phyloP scores from a whole-genome alignment of 2,797 vertebrate genomes.

The Labeo calbasu region DNA sequence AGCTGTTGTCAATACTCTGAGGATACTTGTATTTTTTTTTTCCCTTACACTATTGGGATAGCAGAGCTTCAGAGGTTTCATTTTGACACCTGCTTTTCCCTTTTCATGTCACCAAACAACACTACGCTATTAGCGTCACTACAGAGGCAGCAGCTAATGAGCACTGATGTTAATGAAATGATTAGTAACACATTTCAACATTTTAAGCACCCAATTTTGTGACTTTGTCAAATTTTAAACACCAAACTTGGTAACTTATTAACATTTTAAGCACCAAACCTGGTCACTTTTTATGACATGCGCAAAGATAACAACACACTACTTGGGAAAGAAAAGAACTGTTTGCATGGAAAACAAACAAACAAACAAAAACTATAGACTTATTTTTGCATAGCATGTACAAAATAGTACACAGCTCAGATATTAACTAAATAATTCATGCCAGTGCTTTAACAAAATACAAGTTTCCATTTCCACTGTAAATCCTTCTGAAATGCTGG shows the following conservation, averaged over 20 bases:
- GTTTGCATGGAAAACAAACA: background rate
- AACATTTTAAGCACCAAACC: background rate
- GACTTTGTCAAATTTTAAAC: background rate
- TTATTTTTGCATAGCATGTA: background rate
- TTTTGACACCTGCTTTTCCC: background rate
- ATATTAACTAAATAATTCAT: background rate
- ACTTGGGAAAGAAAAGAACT: background rate
- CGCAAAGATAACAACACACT: background rate
- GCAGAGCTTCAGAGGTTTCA: background rate
- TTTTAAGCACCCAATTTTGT: background rate
- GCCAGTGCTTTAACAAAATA: background rate
- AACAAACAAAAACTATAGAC: background rate
- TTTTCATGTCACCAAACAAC: background rate
- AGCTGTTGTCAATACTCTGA: background rate
- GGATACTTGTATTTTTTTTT: background rate
- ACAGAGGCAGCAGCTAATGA: background rate
- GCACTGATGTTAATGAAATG: background rate
- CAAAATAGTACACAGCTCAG: background rate
- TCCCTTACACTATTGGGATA: background rate
- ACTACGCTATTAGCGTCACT: background rate
- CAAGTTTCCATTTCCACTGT: background rate
- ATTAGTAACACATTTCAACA: background rate
- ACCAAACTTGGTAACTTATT: background rate
- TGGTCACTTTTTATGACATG: background rate
- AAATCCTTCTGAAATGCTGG: background rate